Evolutionary conservation across 2,113 vertebrate species (phyloP).

Genomic region (Danionella cerebrum): DNA sequence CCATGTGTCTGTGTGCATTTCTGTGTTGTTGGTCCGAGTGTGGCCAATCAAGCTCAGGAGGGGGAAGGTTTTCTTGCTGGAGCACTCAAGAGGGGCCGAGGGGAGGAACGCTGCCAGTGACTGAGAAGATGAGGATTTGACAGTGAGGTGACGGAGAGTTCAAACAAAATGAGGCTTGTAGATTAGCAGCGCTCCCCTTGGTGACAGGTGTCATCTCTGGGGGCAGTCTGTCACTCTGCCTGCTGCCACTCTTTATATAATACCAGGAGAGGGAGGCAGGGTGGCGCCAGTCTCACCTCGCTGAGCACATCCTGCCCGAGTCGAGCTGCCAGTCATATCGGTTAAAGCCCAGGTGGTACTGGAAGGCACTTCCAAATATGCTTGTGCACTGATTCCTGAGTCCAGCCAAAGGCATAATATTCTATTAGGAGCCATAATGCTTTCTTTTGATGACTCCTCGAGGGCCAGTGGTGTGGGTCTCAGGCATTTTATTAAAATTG

Average conservation of each 20-base stretch:
- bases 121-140: slow-evolving; percentile 91
- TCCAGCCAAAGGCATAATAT: slow-evolving; percentile 26
- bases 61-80: slow-evolving; percentile 38
- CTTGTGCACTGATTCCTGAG: not conserved
- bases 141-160: slow-evolving; percentile 90
- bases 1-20: not conserved
- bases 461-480: not conserved
- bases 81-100: slow-evolving; percentile 40
- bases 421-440: slow-evolving; percentile 29
- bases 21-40: slow-evolving; percentile 13
- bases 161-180: slow-evolving; percentile 98
- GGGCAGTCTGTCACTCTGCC: slow-evolving; percentile 95
- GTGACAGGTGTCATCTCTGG: slow-evolving; percentile 99
- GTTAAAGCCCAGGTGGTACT: slow-evolving; percentile 57
- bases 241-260: slow-evolving; percentile 94
- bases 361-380: slow-evolving; percentile 35
- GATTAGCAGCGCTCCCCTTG: slow-evolving; percentile 84
- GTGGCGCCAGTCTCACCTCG: slow-evolving; percentile 56
- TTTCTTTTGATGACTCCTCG: slow-evolving; percentile 14
- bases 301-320: slow-evolving; percentile 48
- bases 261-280: slow-evolving; percentile 53
- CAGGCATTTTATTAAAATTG: no score
- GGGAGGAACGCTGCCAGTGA: slow-evolving; percentile 75
- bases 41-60: slow-evolving; percentile 28
- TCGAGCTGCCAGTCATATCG: slow-evolving; percentile 55